Conservation (phyloP, 1,140 invertebrate genomes). For the Macrocentrus cingulum region DNA sequence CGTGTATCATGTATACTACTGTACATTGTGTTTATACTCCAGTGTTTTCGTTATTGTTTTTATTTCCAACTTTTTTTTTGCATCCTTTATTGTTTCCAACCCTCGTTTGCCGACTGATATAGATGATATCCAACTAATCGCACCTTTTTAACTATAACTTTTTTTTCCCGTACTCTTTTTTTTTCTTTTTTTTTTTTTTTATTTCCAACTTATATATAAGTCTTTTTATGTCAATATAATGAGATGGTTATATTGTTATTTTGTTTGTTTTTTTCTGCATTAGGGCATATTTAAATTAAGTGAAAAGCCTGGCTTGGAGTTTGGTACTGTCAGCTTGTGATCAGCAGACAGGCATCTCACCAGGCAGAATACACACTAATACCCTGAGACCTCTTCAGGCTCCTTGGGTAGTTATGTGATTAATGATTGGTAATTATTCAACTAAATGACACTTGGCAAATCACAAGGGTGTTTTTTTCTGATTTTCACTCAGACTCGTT, state of each 20-base stretch:
- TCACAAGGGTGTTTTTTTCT: neutral
- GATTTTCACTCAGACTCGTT: conserved; percentile 2
- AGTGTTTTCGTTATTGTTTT: conserved; percentile 41
- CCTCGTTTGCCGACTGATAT: neutral
- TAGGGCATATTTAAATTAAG: conserved; percentile 45
- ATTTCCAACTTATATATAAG: no score
- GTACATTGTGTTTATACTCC: conserved; percentile 45
- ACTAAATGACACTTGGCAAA: neutral
- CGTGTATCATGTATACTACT: conserved; percentile 28
- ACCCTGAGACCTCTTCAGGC: conserved; percentile 52
- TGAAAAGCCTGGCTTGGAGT: conserved; percentile 45
- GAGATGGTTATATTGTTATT: conserved; percentile 19
- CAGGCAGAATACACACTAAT: conserved; percentile 41
- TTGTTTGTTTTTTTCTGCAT: conserved; percentile 31
- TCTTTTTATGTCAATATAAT: no score
- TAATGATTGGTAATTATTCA: conserved; percentile 53
- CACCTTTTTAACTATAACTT: no score
- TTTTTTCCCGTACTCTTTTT: no score
- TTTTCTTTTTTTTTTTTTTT: no score
- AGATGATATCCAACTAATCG: no score
- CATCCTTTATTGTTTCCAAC: neutral
- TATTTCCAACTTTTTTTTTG: conserved; percentile 17
- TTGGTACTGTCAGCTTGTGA: conserved; percentile 44
- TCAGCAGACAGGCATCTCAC: conserved; percentile 43
- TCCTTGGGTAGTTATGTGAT: conserved; percentile 60